Percentiles rank a stretch among this genome's conserved stretches.
phyloP scores from a whole-genome alignment of 2,113 vertebrate species.

The Penelope pileata region DNA sequence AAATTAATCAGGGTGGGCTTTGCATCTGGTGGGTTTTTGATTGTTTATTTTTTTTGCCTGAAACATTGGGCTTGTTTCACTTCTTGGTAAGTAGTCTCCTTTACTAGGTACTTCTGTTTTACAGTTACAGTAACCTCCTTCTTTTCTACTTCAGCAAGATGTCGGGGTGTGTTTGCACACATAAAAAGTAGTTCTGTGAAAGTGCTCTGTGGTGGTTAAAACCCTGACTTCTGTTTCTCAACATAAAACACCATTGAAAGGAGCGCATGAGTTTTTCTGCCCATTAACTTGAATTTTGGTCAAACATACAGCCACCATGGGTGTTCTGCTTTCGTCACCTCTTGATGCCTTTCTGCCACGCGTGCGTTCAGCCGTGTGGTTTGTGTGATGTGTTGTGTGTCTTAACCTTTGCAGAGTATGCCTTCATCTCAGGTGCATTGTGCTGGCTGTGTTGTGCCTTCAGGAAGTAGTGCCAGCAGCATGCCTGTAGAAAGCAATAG shows the following conservation, averaged over 20 bases:
- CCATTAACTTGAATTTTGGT: not conserved
- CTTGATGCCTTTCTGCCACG: conserved; percentile 14
- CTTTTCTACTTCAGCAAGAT: not conserved
- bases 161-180: not conserved
- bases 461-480: conserved; percentile 80
- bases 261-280: not conserved
- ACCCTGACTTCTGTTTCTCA: not conserved
- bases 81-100: not conserved
- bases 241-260: not conserved
- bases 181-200: not conserved
- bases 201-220: not conserved
- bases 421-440: conserved; percentile 83
- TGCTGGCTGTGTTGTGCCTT: conserved; percentile 81
- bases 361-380: not conserved
- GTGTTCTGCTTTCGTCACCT: not conserved
- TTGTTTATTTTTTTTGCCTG: not conserved
- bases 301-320: not conserved
- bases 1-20: not conserved
- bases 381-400: conserved; percentile 82
- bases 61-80: not conserved
- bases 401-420: conserved; percentile 95
- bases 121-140: not conserved
- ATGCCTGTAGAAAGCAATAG: conserved; percentile 76
- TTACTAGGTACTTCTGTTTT: not conserved
- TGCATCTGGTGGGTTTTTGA: not conserved